phyloP scores from a whole-genome alignment of 2,113 vertebrate species.

The Phycodurus eques region DNA sequence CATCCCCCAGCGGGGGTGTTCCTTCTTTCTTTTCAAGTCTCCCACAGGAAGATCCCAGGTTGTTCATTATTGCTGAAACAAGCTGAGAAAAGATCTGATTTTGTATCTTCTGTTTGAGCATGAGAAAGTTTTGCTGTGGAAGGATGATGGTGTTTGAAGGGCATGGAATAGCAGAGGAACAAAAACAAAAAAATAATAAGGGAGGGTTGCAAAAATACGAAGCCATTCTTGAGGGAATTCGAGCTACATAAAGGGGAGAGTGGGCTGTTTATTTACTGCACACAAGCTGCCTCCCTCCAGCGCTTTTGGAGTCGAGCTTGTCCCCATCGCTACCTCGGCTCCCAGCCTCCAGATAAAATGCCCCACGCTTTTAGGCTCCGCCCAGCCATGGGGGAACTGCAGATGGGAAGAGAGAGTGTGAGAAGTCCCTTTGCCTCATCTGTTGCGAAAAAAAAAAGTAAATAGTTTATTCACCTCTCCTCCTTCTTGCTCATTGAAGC shows the following conservation, averaged over 20 bases:
- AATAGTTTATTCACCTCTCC: constrained; percentile 58
- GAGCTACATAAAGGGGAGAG: constrained; percentile 52
- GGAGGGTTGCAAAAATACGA: constrained; percentile 29
- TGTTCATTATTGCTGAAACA: constrained; percentile 64
- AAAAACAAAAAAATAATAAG: constrained; percentile 7
- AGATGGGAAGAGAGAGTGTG: constrained; percentile 11
- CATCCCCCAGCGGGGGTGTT: constrained; percentile 48
- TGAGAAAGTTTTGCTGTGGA: constrained; percentile 29
- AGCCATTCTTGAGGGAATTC: constrained; percentile 63
- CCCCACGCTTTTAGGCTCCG: constrained; percentile 35
- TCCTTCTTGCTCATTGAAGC: constrained; percentile 50
- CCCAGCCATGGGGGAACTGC: constrained; percentile 26
- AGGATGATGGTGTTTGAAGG: constrained; percentile 39
- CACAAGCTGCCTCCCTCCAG: constrained; percentile 52
- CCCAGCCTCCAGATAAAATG: constrained; percentile 46
- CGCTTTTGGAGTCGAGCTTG: constrained; percentile 53
- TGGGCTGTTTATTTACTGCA: constrained; percentile 73
- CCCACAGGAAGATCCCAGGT: constrained; percentile 63
- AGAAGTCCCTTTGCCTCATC: constrained; percentile 38
- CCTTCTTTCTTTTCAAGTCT: constrained; percentile 52
- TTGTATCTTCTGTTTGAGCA: constrained; percentile 58
- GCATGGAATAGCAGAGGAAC: constrained; percentile 34
- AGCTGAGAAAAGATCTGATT: constrained; percentile 46
- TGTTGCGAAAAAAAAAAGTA: constrained; percentile 45
- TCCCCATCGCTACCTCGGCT: constrained; percentile 60